Conservation (phyloP, 2,888 invertebrate species). For the Strigamia maritima region DNA sequence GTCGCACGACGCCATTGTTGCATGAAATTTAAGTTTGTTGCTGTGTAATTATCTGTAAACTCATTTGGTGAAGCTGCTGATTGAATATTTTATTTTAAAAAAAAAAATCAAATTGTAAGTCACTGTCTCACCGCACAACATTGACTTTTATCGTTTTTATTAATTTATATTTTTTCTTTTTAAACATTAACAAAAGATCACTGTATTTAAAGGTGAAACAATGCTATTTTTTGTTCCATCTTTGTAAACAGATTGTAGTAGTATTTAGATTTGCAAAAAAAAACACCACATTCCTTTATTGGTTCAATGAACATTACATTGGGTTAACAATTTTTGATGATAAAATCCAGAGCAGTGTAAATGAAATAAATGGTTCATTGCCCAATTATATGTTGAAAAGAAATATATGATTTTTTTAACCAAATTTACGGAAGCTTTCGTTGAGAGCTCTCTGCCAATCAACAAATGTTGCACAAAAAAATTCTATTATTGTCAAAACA, state of each 20-base stretch:
- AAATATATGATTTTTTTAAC: too few species aligned
- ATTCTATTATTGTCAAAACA: too few species aligned
- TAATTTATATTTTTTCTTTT: neutral
- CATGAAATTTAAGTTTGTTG: neutral
- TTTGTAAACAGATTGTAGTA: slow-evolving; percentile 16
- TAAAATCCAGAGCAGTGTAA: slow-evolving; percentile 15
- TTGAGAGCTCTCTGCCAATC: too few species aligned
- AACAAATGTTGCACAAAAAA: too few species aligned
- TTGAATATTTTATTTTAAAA: neutral
- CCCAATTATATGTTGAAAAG: neutral
- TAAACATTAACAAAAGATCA: neutral
- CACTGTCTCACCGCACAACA: slow-evolving; percentile 11
- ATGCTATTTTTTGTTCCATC: neutral
- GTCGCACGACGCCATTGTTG: neutral
- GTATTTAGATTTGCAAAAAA: slow-evolving; percentile 13
- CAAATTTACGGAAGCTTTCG: too few species aligned
- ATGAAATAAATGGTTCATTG: slow-evolving; percentile 16
- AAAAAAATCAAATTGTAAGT: neutral
- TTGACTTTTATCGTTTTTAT: neutral
- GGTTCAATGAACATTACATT: neutral
- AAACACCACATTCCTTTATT: slow-evolving; percentile 1
- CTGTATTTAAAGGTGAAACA: neutral
- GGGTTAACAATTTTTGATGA: slow-evolving; percentile 2
- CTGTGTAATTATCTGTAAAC: neutral
- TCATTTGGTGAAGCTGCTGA: neutral